Evolutionary conservation across 2,113 vertebrate species (phyloP).

Genomic region (Cephalopholis sonnerati): DNA sequence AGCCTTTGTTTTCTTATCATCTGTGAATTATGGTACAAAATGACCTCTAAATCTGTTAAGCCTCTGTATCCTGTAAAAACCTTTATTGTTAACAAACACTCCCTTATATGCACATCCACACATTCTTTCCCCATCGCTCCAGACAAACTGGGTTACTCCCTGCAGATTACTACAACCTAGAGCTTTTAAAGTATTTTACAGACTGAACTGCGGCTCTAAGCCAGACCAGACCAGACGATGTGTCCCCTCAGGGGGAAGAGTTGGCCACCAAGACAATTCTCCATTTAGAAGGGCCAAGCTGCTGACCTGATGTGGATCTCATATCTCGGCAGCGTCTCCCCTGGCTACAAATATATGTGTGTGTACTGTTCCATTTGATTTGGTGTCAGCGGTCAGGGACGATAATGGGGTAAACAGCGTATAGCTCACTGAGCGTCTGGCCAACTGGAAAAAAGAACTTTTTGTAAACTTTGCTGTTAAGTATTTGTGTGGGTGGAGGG

Average conservation of each 20-base stretch:
- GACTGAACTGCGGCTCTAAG: conserved; percentile 25
- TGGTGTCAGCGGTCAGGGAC: conserved; percentile 64
- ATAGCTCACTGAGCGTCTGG: conserved; percentile 22
- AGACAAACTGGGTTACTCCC: not conserved
- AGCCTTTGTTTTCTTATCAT: too few species aligned
- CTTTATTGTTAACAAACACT: not conserved
- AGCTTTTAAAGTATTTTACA: conserved; percentile 43
- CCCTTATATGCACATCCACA: not conserved
- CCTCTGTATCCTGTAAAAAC: too few species aligned
- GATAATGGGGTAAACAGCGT: conserved; percentile 52
- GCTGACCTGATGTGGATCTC: conserved; percentile 66
- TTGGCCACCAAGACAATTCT: conserved; percentile 51
- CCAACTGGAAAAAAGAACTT: conserved; percentile 3
- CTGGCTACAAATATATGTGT: conserved; percentile 33
- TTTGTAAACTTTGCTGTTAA: conserved; percentile 40
- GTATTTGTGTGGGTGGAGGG: conserved; percentile 12
- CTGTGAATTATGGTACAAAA: too few species aligned
- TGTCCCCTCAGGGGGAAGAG: conserved; percentile 53
- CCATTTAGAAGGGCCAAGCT: conserved; percentile 38
- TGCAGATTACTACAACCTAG: conserved; percentile 1
- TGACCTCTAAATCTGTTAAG: too few species aligned
- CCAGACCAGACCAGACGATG: conserved; percentile 36
- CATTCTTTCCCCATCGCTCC: not conserved
- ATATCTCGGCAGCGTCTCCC: conserved; percentile 48
- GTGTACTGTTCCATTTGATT: conserved; percentile 69